Evolutionary conservation across 2,888 invertebrate species (phyloP).

Genomic region (Tenthredo notha): DNA sequence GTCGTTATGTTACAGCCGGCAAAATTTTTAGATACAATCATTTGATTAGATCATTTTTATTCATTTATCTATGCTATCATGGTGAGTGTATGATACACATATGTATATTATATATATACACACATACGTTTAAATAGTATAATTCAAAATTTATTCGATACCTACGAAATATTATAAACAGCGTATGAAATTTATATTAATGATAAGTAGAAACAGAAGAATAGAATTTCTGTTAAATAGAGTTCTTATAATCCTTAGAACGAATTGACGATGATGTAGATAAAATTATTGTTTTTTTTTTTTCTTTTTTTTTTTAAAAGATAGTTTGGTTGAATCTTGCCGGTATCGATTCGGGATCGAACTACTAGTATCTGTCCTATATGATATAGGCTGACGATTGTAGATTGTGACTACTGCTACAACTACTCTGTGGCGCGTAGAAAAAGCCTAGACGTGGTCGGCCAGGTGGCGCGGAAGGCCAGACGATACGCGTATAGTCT

Average conservation of each 20-base stretch:
- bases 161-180: no score
- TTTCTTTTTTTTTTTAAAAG: no score
- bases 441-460: slow-evolving; percentile 66
- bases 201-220: no score
- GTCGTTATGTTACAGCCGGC: background rate
- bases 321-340: no score
- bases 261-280: no score
- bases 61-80: background rate
- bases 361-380: background rate
- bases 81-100: background rate
- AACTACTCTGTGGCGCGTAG: slow-evolving; percentile 55
- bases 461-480: slow-evolving; percentile 68
- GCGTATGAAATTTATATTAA: no score
- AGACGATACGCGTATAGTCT: slow-evolving; percentile 33
- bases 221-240: no score
- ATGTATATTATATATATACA: background rate
- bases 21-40: background rate
- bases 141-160: no score
- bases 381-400: background rate
- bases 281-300: no score
- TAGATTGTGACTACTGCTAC: slow-evolving; percentile 37
- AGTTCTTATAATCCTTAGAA: no score
- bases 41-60: background rate
- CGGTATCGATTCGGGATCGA: no score
- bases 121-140: background rate